Evolutionary conservation across 2,797 vertebrate genomes (phyloP).

Genomic region (Varecia variegata): DNA sequence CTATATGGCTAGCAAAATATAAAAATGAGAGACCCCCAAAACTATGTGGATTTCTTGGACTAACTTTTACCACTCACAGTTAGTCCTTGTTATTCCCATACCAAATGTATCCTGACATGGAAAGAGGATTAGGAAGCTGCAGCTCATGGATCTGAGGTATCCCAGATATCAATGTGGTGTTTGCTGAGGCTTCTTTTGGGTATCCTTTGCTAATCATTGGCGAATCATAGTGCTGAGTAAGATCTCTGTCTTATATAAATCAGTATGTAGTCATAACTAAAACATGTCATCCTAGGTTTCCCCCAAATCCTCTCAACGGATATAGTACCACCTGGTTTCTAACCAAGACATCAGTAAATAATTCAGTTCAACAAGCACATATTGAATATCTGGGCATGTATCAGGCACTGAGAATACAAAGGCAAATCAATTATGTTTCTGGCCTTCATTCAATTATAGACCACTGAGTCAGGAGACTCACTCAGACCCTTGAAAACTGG

Average conservation of each 20-base stretch:
- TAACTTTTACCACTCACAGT: not conserved
- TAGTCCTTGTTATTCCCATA: not conserved
- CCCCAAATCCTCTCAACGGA: not conserved
- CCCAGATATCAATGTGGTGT: not conserved
- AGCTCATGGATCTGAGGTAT: not conserved
- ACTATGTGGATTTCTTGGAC: not conserved
- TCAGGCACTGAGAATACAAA: conserved; percentile 9
- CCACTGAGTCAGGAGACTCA: not conserved
- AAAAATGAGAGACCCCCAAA: not conserved
- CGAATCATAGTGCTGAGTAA: not conserved
- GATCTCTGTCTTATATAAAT: not conserved
- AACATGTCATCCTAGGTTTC: not conserved
- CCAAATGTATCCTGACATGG: not conserved
- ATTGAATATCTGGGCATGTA: not conserved
- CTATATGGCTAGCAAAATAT: not conserved
- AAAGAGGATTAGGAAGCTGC: not conserved
- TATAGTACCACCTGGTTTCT: not conserved
- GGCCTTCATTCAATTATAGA: not conserved
- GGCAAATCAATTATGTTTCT: not conserved
- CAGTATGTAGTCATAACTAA: not conserved
- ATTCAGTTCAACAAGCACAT: not conserved
- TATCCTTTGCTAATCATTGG: not conserved
- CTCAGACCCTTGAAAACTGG: not conserved
- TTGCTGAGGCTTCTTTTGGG: not conserved
- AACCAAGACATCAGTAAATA: not conserved